Base-by-base conservation (phyloP, 2,888 invertebrate species). In the Lasioglossum calceatum region DNA sequence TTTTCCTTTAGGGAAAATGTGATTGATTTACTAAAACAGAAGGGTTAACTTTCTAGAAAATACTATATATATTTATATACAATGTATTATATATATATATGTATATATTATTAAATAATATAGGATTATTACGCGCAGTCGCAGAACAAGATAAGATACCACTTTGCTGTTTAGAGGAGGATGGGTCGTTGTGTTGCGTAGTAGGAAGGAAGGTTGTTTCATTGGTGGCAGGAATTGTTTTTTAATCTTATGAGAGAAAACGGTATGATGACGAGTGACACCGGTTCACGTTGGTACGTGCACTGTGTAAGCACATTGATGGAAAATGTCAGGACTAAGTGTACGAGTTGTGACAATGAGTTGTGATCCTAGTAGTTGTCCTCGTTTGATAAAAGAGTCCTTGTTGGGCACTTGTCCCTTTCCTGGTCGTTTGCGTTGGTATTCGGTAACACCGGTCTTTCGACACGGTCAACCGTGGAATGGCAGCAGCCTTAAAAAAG, bases 401-500 rank as follows among this genome's bases (percentile, higher is more conserved):
- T 89, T 83, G 84, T 74, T 47, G 79, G 78, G 76, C 84, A 44
- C 82, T 50, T 78, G 47, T 85, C 72, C 75, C 36, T 76, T 70
- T 80, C 77, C 86, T 84, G 77, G 82, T 85, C 77, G 74, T 85
- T 86, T 82, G 84, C 75, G 72, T 89, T 73, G 87, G 70, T 81
- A 89, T 67, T 85, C 73, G 79, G 71, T 81, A 82, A 71, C 47
- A 86, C 78, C 83, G 85, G 82, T 84, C 76, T 79, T 54, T 70
- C 81, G 64, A 85, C 75, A 84, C 86, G 82, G 80, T 89, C 76
- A 82, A 77, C 76, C 89, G 89, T 92, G 93, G 93, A 94, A 96
- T 96, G 96, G 96, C 96, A 95, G 96, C 95, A 93, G 95, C 96
- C 92, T 92, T 96, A 90, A 96, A 96, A 94, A 95, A 96, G 92